Conservation (phyloP, 1,140 invertebrate species). For the Metopolophium dirhodum region DNA sequence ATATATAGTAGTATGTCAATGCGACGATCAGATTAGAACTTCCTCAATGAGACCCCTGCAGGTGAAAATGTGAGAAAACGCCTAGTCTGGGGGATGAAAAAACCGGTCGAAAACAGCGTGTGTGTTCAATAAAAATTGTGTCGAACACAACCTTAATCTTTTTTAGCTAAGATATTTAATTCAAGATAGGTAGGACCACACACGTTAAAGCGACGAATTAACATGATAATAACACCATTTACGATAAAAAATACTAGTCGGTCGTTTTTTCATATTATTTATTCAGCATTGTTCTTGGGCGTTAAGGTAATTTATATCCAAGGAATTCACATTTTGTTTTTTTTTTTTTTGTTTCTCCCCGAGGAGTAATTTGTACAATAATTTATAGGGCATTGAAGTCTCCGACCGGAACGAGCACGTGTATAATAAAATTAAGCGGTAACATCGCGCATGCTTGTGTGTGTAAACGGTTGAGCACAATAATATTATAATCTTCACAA, state of each 20-base stretch:
- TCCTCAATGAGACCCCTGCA: constrained; percentile 40
- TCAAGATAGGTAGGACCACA: constrained; percentile 30
- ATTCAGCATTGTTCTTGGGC: constrained; percentile 50
- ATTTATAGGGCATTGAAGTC: constrained; percentile 51
- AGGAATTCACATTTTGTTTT: constrained; percentile 35
- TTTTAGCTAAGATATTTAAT: constrained; percentile 27
- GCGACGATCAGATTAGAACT: constrained; percentile 26
- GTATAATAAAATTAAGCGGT: constrained; percentile 30
- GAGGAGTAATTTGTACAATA: constrained; percentile 40
- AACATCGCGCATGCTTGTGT: not conserved
- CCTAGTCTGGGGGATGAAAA: constrained; percentile 45
- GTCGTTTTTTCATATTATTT: constrained; percentile 39
- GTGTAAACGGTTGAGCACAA: not conserved
- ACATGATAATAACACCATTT: constrained; percentile 54
- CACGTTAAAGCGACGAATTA: constrained; percentile 21
- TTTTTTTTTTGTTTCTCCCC: not conserved
- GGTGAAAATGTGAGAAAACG: constrained; percentile 51
- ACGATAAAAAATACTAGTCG: constrained; percentile 35
- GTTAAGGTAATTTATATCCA: constrained; percentile 40
- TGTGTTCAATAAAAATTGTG: constrained; percentile 50
- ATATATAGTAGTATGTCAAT: not conserved
- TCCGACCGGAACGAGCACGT: constrained; percentile 13
- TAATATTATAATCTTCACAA: not conserved
- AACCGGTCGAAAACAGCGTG: constrained; percentile 50
- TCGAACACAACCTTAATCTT: constrained; percentile 49